Evolutionary conservation across 2,888 invertebrate species (phyloP), one percentile per base, ranked within the genome.

Genomic region (Tipula confusa): DNA sequence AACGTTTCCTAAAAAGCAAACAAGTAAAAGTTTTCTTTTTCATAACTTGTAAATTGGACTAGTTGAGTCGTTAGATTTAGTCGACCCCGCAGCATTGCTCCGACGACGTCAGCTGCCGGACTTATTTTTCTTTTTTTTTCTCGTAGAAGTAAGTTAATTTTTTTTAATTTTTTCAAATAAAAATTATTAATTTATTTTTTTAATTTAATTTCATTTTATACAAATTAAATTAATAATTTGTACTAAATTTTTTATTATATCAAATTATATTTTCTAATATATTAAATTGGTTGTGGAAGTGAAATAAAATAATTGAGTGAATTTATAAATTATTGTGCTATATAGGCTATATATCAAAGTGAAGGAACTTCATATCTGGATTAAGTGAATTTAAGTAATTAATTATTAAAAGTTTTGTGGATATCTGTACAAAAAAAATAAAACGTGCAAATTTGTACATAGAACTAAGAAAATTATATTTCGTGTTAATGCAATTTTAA

Each of bases 31-130:
- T 82, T 82, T 64, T 64, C 64, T 80, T 80, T 80, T 80, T 80
- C 80, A 80, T 80, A 80, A 80, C 82, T 82, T 82, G 82, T 82
- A 82, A 83, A 48, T 84, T 64, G 80, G 83, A 83, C 79, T 83
- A 84, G 83, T 85, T 84, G 84, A 64, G 83, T 84, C 83, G 82
- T 84, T 84, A 84, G 89, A 88, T 88, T 89, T 89, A 90, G 89
- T 90, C 89, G 88, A 90, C 90, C 89, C 89, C 89, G 89, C 89
- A 89, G 89, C 89, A 89, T 89, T 89, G 89, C 89, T 89, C 88
- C 89, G 89, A 89, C 89, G 87, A 89, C 89, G 89, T 89, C 89
- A 89, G 89, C 90, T 90, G 89, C 89, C 89, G 89, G 89, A 89
- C 88, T 88, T 88, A 88, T 88, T 83, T 83, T 87, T 88, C 86